These are phyloP conservation scores for Dinomys branickii DNA, from an alignment of 2,113 vertebrate genomes.

Conservation along the genomic window DNA sequence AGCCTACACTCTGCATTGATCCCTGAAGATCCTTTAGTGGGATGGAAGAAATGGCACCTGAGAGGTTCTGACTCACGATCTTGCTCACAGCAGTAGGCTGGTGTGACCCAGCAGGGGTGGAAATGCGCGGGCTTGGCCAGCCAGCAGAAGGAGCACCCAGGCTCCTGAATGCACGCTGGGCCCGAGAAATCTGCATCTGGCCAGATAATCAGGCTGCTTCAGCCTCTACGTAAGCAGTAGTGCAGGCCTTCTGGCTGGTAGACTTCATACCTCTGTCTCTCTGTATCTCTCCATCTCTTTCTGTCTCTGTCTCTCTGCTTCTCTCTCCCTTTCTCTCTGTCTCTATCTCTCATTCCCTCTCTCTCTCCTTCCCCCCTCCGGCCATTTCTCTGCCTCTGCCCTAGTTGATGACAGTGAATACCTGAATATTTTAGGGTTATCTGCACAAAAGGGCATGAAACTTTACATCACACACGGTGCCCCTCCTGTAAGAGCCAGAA, in stretches of 20 bases:
- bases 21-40: constrained; percentile 32
- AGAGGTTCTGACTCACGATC: constrained; percentile 41
- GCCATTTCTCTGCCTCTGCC: background rate
- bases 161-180: background rate
- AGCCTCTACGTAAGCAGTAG: background rate
- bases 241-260: background rate
- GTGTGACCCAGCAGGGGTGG: background rate
- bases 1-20: constrained; percentile 37
- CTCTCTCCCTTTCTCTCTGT: background rate
- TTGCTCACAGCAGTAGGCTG: constrained; percentile 4
- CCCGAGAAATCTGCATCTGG: background rate
- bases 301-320: background rate
- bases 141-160: background rate
- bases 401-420: background rate
- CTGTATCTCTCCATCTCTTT: background rate
- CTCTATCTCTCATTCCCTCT: no score
- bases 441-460: background rate
- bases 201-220: background rate
- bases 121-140: background rate
- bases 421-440: background rate
- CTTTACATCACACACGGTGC: background rate
- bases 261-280: background rate
- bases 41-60: constrained; percentile 10
- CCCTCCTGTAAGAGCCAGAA: background rate
- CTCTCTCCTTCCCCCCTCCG: background rate